These are phyloP conservation scores for Nemopilema nomurai DNA, from an alignment of 30 jellyfish, hydroid and myxozoan genomes.

Conservation along the genomic window DNA sequence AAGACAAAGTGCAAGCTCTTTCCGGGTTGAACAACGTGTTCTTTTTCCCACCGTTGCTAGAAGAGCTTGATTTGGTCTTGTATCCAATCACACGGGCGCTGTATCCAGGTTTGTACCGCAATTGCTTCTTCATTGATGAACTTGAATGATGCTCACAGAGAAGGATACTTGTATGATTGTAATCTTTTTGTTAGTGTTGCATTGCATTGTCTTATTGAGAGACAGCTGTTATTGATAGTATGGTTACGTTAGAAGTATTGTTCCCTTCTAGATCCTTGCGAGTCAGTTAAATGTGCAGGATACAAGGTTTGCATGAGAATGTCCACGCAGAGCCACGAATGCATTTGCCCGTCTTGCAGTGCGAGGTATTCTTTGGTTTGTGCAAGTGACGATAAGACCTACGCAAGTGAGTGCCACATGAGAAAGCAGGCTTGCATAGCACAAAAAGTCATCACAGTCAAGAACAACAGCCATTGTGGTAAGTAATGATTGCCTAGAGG, in stretches of 20 bases:
- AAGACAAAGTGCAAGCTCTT: constrained; percentile 6
- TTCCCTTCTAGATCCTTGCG: constrained; percentile 75
- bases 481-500: too few species aligned
- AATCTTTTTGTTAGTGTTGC: too few species aligned
- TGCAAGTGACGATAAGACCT: constrained; percentile 73
- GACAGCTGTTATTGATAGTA: too few species aligned
- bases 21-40: constrained; percentile 49
- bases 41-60: constrained; percentile 77
- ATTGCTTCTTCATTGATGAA: too few species aligned
- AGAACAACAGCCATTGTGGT: constrained; percentile 62
- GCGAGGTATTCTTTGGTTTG: constrained; percentile 63
- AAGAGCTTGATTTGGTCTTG: constrained; percentile 45
- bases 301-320: constrained; percentile 40
- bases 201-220: too few species aligned
- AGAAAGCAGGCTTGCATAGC: constrained; percentile 54
- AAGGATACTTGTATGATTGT: too few species aligned
- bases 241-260: too few species aligned
- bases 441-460: not conserved
- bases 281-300: constrained; percentile 22
- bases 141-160: too few species aligned
- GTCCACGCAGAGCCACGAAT: constrained; percentile 8
- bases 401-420: constrained; percentile 81
- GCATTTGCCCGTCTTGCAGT: constrained; percentile 58
- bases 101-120: too few species aligned
- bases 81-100: constrained; percentile 55